A percentile compares a stretch with the other conserved stretches of the same genome.
Evolutionary conservation across 2,113 vertebrate genomes (phyloP).

Genomic region (Pao palembangensis): DNA sequence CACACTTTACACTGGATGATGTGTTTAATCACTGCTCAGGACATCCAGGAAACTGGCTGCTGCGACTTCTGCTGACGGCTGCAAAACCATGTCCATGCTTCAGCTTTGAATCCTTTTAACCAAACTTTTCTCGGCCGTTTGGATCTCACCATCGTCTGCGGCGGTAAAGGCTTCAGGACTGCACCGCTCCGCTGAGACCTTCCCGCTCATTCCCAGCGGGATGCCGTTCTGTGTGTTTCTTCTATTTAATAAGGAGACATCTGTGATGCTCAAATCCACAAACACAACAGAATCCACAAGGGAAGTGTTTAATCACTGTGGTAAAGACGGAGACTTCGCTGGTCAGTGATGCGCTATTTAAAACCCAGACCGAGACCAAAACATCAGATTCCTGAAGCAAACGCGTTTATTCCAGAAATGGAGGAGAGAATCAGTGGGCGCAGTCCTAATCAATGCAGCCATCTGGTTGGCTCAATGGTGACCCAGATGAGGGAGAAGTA

Average conservation of each 20-base stretch:
- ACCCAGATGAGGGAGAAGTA: slow-evolving; percentile 12
- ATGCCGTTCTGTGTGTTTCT: background rate
- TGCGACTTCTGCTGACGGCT: too few relatives aligned
- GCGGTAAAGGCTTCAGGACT: slow-evolving; percentile 12
- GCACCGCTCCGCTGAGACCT: slow-evolving; percentile 4
- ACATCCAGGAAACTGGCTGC: background rate
- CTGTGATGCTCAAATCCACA: slow-evolving; percentile 4
- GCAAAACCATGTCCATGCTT: too few relatives aligned
- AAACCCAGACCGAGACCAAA: too few relatives aligned
- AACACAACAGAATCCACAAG: slow-evolving; percentile 1
- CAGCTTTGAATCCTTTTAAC: too few relatives aligned
- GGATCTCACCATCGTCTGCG: too few relatives aligned
- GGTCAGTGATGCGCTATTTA: too few relatives aligned
- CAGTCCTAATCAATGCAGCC: background rate
- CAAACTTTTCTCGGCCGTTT: too few relatives aligned
- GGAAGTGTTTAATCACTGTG: background rate
- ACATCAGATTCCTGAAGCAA: too few relatives aligned
- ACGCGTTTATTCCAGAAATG: too few relatives aligned
- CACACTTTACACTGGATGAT: slow-evolving; percentile 39
- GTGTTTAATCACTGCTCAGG: slow-evolving; percentile 13
- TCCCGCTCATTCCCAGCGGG: slow-evolving; percentile 11
- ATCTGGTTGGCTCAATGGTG: background rate
- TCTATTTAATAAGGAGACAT: slow-evolving; percentile 21
- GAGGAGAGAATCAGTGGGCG: background rate
- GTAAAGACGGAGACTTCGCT: too few relatives aligned